Evolutionary conservation across 2,888 invertebrate species (phyloP), one percentile per base, ranked within the genome.

Genomic region (Chymomyza fuscimana): DNA sequence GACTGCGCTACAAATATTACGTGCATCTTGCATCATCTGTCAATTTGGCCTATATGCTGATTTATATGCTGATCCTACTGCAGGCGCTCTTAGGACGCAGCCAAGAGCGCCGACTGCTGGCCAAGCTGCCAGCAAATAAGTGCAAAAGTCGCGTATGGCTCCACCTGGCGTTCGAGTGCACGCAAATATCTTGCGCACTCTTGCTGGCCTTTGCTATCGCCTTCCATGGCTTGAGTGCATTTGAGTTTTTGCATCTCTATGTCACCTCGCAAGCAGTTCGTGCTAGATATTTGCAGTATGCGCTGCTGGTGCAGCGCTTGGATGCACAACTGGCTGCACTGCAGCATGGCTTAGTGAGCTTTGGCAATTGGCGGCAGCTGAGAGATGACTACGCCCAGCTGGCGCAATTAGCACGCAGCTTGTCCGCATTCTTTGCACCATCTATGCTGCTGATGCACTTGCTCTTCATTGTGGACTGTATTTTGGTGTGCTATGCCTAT

Each of bases 401-500:
- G 29, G 74, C 74, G n/a, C 71, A 67, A 3, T 19, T 87, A 7
- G 52, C 74, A 10, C 72, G 77, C 0, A 67, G 71, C 1, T 52
- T 87, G 5, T 78, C 80, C 0, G 61, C 63, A 0, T 64, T 85
- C 2, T 88, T 74, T 56, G 87, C 87, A 0, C 65, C 74, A 0
- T 77, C 87, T 16, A 51, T 87, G 61, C 76, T 89, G 40, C 64
- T 83, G 50, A 72, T 85, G 71, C 82, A 89, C 70, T 62, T 83
- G 36, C 73, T 88, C 19, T 80, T 75, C 61, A 74, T 89, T 58
- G 81, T 74, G 12, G 86, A 89, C 51, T 87, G 81, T 29, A 79
- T 80, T 3, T 59, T 74, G 22, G 67, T 78, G 0, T 75, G 77
- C 72, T 86, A 81, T 25, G 66, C 72, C 1, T 69, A 72, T 62